Conservation (phyloP, 2,113 vertebrate genomes). For the Alethe diademata region DNA sequence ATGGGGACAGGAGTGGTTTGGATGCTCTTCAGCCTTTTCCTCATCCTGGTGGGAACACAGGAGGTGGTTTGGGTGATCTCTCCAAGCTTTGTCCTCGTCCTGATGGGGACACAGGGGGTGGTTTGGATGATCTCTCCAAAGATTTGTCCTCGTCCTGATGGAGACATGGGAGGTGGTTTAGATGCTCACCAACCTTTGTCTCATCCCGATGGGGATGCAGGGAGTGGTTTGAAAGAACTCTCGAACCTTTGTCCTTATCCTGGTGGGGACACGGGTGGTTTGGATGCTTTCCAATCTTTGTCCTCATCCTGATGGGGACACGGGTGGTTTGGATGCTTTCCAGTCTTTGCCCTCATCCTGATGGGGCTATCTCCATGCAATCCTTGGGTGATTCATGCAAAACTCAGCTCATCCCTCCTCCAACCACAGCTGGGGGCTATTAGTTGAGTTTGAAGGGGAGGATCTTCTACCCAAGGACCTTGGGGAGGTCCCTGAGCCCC, state of each 20-base stretch:
- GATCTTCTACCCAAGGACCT: neutral
- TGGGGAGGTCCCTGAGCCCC: accelerated
- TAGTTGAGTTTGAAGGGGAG: neutral
- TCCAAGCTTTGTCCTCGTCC: neutral
- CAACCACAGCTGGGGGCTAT: accelerated
- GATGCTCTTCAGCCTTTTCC: neutral
- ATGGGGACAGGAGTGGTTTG: neutral
- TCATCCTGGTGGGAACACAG: neutral
- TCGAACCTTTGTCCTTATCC: too few relatives aligned
- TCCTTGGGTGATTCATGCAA: neutral
- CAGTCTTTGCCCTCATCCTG: neutral
- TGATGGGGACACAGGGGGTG: accelerated
- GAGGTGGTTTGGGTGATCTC: neutral
- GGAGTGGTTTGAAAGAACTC: neutral
- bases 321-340: neutral
- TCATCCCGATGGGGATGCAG: neutral
- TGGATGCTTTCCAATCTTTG: neutral
- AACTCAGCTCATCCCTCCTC: neutral
- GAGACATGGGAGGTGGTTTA: neutral
- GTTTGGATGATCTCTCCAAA: neutral
- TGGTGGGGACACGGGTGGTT: neutral
- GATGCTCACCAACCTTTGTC: neutral
- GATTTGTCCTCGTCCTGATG: neutral
- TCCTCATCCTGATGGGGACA: neutral
- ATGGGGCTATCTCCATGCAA: neutral